Evolutionary conservation across 2,113 vertebrate species (phyloP), one percentile per base, ranked within the genome.

Genomic region (Periophthalmodon schlosseri): DNA sequence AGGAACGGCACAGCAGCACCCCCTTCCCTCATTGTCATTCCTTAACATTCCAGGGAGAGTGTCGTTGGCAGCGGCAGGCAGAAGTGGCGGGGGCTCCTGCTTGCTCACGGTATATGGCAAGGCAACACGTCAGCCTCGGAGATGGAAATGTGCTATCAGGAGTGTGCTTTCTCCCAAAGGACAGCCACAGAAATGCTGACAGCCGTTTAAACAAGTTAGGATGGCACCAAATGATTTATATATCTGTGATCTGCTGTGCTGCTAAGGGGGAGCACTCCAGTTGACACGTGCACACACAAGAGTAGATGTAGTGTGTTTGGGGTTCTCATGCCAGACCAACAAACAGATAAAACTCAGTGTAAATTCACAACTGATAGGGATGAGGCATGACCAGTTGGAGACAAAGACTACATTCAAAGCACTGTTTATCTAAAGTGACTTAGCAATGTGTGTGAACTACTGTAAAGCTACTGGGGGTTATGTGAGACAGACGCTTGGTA

Each of bases 41-140:
- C 88, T 85, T 90, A 85, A 87, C 85, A 90, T 88, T 89, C 87
- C 89, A 84, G 82, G 76, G 81, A 88, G 81, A 83, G 87, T 36
- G 36, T 82, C 71, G 12, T 79, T 75, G 80, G 83, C 80, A 81
- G 52, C n/a, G 52, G 52, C 52, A 21, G 52, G n/a, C 52, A 56
- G 20, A 56, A 56, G 90, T 63, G 60, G 60, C 75, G 75, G 20
- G 86, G 75, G 84, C 85, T 90, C 77, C 82, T 85, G 88, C 85
- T 84, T 80, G 87, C 86, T 89, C 83, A 85, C 82, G 81, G 78
- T 84, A 82, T 87, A 85, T 50, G 80, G 80, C 83, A 66, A 21
- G 77, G 85, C 79, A 84, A 83, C 84, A 85, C 74, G 70, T 82
- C 86, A 86, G 82, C 83, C 57, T 73, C 81, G 14, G 69, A 64